These are phyloP conservation scores for Squalus acanthias DNA, from an alignment of 2,797 vertebrate species.

Conservation along the genomic window DNA sequence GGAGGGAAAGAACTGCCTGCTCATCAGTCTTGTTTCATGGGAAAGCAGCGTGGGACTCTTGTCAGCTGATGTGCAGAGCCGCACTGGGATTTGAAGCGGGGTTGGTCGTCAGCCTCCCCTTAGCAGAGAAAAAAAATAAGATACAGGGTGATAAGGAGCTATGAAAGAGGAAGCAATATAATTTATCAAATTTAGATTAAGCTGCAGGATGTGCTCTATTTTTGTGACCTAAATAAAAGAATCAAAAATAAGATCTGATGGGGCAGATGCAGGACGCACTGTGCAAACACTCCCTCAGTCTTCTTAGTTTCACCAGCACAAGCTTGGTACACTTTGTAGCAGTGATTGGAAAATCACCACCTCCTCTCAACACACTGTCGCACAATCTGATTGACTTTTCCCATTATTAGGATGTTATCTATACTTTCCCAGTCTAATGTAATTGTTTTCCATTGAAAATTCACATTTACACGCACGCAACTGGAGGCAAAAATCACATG, in stretches of 20 bases:
- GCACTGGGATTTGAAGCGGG: neutral
- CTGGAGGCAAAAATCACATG: neutral
- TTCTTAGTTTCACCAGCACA: neutral
- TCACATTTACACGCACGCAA: neutral
- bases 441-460: neutral
- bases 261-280: neutral
- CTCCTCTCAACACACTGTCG: neutral
- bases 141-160: neutral
- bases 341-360: neutral
- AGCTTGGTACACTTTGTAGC: neutral
- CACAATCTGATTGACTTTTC: neutral
- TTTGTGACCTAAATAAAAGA: neutral
- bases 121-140: neutral
- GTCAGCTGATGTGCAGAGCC: neutral
- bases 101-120: neutral
- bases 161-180: neutral
- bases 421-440: neutral
- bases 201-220: neutral
- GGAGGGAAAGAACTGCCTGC: neutral
- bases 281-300: neutral
- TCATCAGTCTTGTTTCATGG: conserved; percentile 1
- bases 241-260: neutral
- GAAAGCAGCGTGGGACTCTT: conserved; percentile 15
- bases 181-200: neutral
- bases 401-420: neutral